These are phyloP conservation scores for Halcyon leucocephala DNA, from an alignment of 2,797 vertebrate genomes.

Conservation along the genomic window DNA sequence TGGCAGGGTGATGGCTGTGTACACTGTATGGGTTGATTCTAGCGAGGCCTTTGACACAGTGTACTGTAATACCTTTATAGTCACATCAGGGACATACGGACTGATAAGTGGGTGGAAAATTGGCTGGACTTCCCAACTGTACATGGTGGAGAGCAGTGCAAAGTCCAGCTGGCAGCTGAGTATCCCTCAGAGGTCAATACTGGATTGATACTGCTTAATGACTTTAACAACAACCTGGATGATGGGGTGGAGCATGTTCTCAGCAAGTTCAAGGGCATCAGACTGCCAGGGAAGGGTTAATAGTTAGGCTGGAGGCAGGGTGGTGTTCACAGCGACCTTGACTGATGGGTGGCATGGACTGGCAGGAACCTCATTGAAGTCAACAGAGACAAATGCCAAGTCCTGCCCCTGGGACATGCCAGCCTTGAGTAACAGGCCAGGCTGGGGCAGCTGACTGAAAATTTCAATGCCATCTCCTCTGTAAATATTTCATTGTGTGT, in stretches of 20 bases:
- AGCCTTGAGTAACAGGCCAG: background rate
- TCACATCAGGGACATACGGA: rapidly evolving
- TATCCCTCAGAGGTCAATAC: rapidly evolving
- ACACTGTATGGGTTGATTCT: background rate
- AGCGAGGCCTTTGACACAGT: background rate
- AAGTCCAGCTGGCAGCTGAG: background rate
- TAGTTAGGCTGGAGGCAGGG: background rate
- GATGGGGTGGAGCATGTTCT: background rate
- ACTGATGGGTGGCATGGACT: background rate
- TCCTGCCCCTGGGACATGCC: background rate
- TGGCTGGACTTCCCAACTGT: background rate
- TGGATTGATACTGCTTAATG: background rate
- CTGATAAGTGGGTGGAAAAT: background rate
- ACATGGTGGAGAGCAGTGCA: background rate
- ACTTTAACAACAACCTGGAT: too few relatives aligned
- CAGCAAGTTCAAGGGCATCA: background rate
- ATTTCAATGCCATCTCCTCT: background rate
- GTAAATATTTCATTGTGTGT: background rate
- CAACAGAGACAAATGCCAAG: background rate
- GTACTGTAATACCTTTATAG: background rate
- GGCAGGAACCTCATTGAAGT: background rate
- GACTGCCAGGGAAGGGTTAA: rapidly evolving
- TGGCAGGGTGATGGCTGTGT: background rate
- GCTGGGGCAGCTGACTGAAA: background rate
- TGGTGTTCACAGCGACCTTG: background rate